phyloP scores from a whole-genome alignment of 1,140 invertebrate species.

The Radopholus similis region DNA sequence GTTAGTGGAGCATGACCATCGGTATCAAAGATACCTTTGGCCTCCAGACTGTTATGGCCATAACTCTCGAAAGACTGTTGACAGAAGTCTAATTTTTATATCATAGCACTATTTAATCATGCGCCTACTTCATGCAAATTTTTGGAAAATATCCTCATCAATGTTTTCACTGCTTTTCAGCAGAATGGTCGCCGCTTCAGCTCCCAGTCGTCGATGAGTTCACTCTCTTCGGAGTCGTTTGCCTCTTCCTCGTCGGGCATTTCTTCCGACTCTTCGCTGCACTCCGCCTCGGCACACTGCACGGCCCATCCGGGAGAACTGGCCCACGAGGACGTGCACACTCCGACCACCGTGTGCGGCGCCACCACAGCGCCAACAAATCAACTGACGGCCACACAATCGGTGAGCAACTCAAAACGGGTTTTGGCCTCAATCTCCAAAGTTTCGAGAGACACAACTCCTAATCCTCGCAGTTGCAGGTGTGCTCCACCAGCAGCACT shows the following conservation, averaged over 20 bases:
- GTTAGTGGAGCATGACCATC: no score
- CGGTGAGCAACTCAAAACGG: no score
- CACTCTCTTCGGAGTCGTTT: conserved; percentile 39
- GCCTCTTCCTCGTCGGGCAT: conserved; percentile 50
- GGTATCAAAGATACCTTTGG: no score
- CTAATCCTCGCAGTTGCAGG: no score
- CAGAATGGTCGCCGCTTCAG: conserved; percentile 46
- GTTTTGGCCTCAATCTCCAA: no score
- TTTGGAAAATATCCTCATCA: conserved; percentile 12
- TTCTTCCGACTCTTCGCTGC: conserved; percentile 23
- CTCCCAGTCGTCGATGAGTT: conserved; percentile 42
- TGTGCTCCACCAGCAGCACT: neutral
- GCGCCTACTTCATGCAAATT: no score
- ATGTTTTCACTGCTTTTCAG: conserved; percentile 15
- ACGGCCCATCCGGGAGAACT: conserved; percentile 1
- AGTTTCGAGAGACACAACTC: no score
- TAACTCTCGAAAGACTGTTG: no score
- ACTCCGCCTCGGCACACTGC: conserved; percentile 24
- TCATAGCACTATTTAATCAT: no score
- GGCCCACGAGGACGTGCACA: neutral
- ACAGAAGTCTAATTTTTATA: no score
- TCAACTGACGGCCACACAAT: neutral
- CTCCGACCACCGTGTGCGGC: neutral
- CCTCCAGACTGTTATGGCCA: no score
- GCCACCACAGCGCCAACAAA: neutral